These are phyloP conservation scores for Kryptopterus vitreolus DNA, from an alignment of 2,797 vertebrate genomes.

Conservation along the genomic window DNA sequence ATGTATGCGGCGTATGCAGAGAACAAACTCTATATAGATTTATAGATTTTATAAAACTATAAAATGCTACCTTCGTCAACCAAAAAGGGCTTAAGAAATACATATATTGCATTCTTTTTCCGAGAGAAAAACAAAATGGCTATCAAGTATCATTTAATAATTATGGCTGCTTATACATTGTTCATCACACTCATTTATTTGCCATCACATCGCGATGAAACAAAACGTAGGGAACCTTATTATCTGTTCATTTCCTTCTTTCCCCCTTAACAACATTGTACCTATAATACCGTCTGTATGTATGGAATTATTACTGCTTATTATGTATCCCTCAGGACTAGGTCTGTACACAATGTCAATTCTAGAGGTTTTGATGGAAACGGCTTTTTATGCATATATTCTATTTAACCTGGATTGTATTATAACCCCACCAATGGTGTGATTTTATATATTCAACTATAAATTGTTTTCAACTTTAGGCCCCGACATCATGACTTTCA, in stretches of 20 bases:
- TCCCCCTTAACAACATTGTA: neutral
- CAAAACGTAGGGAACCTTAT: neutral
- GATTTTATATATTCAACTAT: neutral
- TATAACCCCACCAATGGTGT: neutral
- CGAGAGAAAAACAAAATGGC: too few species aligned
- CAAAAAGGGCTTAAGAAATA: slow-evolving; percentile 69
- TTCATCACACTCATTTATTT: neutral
- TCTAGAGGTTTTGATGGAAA: neutral
- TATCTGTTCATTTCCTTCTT: neutral
- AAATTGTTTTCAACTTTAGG: too few species aligned
- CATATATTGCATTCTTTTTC: slow-evolving; percentile 68
- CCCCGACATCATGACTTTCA: neutral
- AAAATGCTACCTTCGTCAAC: slow-evolving; percentile 57
- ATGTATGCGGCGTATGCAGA: slow-evolving; percentile 44
- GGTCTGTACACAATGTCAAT: neutral
- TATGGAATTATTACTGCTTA: neutral
- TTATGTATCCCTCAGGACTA: neutral
- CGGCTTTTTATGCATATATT: neutral
- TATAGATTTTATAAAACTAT: slow-evolving; percentile 61
- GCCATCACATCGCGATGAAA: neutral
- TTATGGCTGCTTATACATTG: slow-evolving; percentile 61
- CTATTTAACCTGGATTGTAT: neutral
- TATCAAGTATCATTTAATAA: too few species aligned
- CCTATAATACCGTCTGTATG: neutral
- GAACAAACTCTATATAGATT: slow-evolving; percentile 56